These are phyloP conservation scores for Andrena fulva DNA, from an alignment of 2,888 invertebrate genomes.

Conservation along the genomic window DNA sequence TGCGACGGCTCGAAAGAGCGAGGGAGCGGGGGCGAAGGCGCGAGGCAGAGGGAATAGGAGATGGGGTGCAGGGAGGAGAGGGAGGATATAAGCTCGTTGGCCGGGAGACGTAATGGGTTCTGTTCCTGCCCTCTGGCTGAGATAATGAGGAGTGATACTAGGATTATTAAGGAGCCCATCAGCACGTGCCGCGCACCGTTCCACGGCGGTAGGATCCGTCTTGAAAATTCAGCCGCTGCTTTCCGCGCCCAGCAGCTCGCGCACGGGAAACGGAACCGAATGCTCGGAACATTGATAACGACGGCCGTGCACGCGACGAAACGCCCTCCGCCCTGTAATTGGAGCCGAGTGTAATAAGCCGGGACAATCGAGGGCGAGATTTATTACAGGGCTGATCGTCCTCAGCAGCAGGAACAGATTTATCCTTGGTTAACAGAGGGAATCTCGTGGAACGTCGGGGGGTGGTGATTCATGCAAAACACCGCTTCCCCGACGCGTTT, in stretches of 20 bases:
- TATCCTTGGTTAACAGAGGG: conserved; percentile 3
- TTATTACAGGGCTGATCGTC: conserved; percentile 13
- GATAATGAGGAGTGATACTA: conserved; percentile 77
- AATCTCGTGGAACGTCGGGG: conserved; percentile 13
- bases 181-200: conserved; percentile 63
- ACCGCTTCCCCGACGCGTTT: neutral
- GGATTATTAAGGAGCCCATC: conserved; percentile 75
- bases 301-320: conserved; percentile 11
- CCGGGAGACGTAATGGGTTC: conserved; percentile 72
- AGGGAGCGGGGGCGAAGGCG: conserved; percentile 1
- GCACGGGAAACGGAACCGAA: conserved; percentile 2
- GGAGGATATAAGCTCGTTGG: conserved; percentile 66
- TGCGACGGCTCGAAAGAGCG: conserved; percentile 39
- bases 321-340: conserved; percentile 29
- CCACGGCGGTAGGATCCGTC: conserved; percentile 42
- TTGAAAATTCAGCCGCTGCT: conserved; percentile 45
- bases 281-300: conserved; percentile 20
- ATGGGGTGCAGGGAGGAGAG: neutral
- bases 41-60: conserved; percentile 14
- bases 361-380: conserved; percentile 19
- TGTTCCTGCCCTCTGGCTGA: conserved; percentile 66
- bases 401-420: neutral
- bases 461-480: conserved; percentile 7
- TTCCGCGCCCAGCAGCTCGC: conserved; percentile 4
- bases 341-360: conserved; percentile 24